Conservation (phyloP, 1,140 invertebrate genomes). For the Leguminivora glycinivorella region DNA sequence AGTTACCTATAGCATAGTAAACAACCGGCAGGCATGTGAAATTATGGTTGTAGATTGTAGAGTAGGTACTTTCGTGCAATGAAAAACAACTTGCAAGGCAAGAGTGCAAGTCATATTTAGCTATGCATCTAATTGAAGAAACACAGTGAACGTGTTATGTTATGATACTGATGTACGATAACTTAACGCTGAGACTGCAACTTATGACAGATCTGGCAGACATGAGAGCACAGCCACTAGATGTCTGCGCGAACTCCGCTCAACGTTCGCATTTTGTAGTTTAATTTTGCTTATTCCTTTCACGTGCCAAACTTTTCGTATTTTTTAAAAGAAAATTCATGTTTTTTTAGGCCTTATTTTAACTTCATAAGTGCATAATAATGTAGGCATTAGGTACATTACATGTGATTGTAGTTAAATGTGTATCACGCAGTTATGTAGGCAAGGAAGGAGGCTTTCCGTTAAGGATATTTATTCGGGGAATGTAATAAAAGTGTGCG, state of each 20-base stretch:
- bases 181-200: not conserved
- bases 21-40: not conserved
- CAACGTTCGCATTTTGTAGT: not conserved
- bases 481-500: constrained; percentile 68
- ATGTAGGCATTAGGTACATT: not conserved
- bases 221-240: not conserved
- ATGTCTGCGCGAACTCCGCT: not conserved
- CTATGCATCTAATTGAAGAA: not conserved
- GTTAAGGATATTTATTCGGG: constrained; percentile 54
- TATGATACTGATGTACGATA: not conserved
- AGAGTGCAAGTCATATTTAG: not conserved
- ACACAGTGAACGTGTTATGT: not conserved
- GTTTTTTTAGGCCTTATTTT: not conserved
- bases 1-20: not conserved
- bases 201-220: not conserved
- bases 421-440: constrained; percentile 9
- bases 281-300: not conserved
- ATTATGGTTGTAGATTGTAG: not conserved
- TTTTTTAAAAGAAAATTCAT: too few species aligned
- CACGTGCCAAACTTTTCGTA: too few species aligned
- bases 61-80: not conserved
- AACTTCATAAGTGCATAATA: not conserved
- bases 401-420: constrained; percentile 2
- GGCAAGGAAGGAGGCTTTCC: constrained; percentile 44
- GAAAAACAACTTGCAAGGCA: not conserved